Evolutionary conservation across 2,113 vertebrate genomes (phyloP), one percentile per base, ranked within the genome.

Genomic region (Isurus oxyrinchus): DNA sequence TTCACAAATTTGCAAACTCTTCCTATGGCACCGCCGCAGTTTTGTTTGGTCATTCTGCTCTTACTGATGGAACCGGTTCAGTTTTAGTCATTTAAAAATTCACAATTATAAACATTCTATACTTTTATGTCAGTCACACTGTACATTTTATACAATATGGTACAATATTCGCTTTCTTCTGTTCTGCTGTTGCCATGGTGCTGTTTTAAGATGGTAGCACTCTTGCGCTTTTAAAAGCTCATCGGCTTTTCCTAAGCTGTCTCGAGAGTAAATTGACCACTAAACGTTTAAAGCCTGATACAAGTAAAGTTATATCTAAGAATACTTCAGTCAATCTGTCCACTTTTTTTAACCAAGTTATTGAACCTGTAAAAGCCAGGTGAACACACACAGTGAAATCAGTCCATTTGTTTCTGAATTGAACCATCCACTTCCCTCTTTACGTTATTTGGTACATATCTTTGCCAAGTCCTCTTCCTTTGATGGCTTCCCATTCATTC

Each of bases 51-150:
- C 31, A 72, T 35, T 53, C 66, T 95, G 44, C 94, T 72, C 66
- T 53, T 72, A 95, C 66, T 76, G 94, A 95, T 95, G 94, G 94
- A 95, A 72, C 94, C 63, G 94, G 44, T 95, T 53, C 67, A 95
- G 67, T 95, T 95, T 49, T 95, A 95, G 40, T 95, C 25, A 95
- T 72, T 95, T 95, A 95, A 76, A 95, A 95, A 95, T 95, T 95
- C 94, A 95, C 94, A 95, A 95, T 72, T 95, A 95, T 95, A 95
- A 95, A 95, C 67, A 95, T 95, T 95, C 94, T 95, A 95, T 95
- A 95, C 44, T 95, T 91, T 91, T 95, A 72, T 49, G 23, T 95
- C 66, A 95, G 94, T 95, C 44, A 95, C 66, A 53, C 94, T 95
- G 94, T 95, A 95, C 94, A 95, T 72, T 95, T 95, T 95, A 76